These are phyloP conservation scores for Recurvirostra avosetta DNA, from an alignment of 2,113 vertebrate genomes.

Conservation along the genomic window DNA sequence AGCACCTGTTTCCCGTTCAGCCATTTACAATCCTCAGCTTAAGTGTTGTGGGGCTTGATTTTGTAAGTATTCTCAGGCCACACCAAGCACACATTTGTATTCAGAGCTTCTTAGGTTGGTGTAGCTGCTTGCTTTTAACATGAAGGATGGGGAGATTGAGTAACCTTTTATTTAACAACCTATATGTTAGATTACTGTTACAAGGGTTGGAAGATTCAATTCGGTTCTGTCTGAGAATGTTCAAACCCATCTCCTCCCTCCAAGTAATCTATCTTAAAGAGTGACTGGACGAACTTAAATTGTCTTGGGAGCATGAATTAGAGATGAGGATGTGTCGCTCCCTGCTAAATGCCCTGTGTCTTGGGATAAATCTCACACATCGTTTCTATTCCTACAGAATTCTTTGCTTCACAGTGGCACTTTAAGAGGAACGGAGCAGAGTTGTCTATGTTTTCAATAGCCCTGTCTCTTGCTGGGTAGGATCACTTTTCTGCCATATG, in stretches of 20 bases:
- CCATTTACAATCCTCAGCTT: background rate
- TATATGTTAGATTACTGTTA: background rate
- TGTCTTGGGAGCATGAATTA: background rate
- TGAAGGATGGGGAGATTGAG: background rate
- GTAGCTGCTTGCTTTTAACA: background rate
- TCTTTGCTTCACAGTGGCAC: background rate
- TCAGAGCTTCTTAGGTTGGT: background rate
- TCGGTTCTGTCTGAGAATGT: background rate
- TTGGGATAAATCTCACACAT: background rate
- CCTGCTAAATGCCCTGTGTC: background rate
- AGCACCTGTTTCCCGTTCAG: background rate
- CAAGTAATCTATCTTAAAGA: background rate
- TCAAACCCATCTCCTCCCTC: background rate
- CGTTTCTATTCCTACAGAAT: background rate
- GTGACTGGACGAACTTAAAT: background rate
- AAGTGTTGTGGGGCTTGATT: background rate
- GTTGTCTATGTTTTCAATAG: background rate
- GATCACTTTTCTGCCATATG: background rate
- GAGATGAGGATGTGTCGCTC: background rate
- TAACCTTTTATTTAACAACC: background rate
- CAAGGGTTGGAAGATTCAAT: background rate
- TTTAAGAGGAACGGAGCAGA: background rate
- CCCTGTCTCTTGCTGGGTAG: background rate
- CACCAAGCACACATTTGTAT: background rate
- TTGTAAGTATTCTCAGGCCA: background rate